These are phyloP conservation scores for Troilus luridus DNA, from an alignment of 2,888 invertebrate species.

Conservation along the genomic window DNA sequence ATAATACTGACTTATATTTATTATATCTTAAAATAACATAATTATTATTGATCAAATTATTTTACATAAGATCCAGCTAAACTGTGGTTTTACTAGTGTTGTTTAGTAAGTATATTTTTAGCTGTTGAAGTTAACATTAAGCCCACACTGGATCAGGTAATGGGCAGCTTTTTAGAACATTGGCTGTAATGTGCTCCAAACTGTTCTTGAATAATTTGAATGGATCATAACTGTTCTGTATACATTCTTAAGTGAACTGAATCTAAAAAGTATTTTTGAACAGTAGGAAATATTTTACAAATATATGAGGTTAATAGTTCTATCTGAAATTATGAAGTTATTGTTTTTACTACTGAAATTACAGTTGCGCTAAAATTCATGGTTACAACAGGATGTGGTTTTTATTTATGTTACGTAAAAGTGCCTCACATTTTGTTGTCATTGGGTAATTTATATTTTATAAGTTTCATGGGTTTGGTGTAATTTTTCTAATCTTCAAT, in stretches of 20 bases:
- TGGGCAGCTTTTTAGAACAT: constrained; percentile 31
- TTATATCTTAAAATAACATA: background rate
- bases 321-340: background rate
- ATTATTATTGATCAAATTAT: background rate
- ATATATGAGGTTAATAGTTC: background rate
- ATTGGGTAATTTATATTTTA: too few species aligned
- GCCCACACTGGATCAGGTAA: constrained; percentile 9
- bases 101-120: background rate
- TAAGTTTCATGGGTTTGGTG: background rate
- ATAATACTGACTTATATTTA: background rate
- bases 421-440: too few species aligned
- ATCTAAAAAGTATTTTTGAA: background rate
- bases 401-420: too few species aligned
- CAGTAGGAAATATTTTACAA: too few species aligned
- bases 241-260: background rate
- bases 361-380: background rate
- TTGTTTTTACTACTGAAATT: background rate
- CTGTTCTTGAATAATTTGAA: background rate
- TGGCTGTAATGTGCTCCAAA: background rate
- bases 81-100: background rate
- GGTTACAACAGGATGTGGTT: background rate
- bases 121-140: background rate
- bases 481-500: background rate
- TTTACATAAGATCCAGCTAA: background rate
- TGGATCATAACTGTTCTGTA: background rate